Percentiles rank a stretch among this genome's conserved stretches.
These are phyloP conservation scores for Chloroclysta siterata DNA, from an alignment of 2,888 invertebrate genomes.

Conservation along the genomic window DNA sequence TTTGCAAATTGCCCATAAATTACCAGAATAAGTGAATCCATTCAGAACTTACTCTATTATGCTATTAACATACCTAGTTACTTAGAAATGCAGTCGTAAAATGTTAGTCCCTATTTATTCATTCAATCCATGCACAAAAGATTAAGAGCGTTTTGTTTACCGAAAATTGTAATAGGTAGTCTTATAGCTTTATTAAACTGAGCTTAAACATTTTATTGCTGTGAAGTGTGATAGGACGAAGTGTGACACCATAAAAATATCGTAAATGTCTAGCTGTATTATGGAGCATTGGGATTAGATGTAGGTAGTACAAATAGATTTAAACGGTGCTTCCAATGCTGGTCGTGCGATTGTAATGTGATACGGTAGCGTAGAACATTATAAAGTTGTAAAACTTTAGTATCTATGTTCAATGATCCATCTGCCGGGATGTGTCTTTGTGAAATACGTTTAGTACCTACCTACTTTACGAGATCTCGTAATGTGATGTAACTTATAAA, in stretches of 20 bases:
- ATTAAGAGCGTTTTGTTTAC: constrained; percentile 13
- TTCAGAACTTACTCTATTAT: constrained; percentile 60
- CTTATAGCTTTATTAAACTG: constrained; percentile 39
- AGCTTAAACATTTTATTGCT: constrained; percentile 38
- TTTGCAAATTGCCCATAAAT: constrained; percentile 79
- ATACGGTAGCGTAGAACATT: constrained; percentile 24
- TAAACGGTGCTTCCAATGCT: constrained; percentile 31
- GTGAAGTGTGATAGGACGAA: constrained; percentile 28
- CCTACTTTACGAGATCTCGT: too few relatives aligned
- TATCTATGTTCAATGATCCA: background rate
- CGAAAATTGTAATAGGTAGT: constrained; percentile 29
- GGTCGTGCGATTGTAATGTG: constrained; percentile 17
- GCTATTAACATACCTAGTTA: constrained; percentile 34
- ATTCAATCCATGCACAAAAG: constrained; percentile 13
- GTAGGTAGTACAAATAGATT: constrained; percentile 26
- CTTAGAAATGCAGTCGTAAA: constrained; percentile 31
- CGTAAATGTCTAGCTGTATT: constrained; percentile 38
- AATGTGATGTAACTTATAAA: too few relatives aligned
- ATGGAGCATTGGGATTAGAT: constrained; percentile 4
- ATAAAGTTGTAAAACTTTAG: constrained; percentile 27
- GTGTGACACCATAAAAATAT: constrained; percentile 40
- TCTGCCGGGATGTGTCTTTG: background rate
- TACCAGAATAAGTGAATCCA: constrained; percentile 59
- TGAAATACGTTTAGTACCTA: background rate
- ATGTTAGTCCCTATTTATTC: background rate